Conservation (phyloP, 2,888 invertebrate species). For the Dynastes hyllus region DNA sequence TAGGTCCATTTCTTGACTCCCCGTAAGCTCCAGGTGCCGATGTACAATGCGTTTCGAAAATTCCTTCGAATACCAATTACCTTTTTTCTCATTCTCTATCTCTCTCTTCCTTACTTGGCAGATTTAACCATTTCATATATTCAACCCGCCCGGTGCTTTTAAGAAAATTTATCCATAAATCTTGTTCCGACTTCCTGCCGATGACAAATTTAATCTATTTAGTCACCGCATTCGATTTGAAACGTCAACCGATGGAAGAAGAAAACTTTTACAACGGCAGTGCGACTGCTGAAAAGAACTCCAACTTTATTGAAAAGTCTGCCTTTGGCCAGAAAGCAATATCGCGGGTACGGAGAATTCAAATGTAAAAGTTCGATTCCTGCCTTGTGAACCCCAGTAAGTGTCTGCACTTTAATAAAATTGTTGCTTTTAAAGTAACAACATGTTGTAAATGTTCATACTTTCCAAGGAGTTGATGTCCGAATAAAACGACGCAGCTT, state of each 20-base stretch:
- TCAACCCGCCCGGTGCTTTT: constrained; percentile 35
- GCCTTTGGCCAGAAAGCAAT: constrained; percentile 33
- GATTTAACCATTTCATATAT: constrained; percentile 29
- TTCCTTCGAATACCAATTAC: constrained; percentile 41
- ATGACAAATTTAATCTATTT: constrained; percentile 49
- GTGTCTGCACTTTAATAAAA: constrained; percentile 58
- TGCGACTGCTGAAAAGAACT: constrained; percentile 34
- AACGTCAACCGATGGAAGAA: constrained; percentile 38
- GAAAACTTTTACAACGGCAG: constrained; percentile 42
- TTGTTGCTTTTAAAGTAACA: constrained; percentile 60
- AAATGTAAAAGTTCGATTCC: constrained; percentile 43
- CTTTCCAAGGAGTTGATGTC: background rate
- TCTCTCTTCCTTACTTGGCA: background rate
- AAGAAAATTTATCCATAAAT: constrained; percentile 47
- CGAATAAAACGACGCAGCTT: constrained; percentile 3
- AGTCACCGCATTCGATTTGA: constrained; percentile 48
- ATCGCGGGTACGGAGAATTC: constrained; percentile 36
- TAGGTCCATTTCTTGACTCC: constrained; percentile 32
- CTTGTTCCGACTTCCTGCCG: constrained; percentile 44
- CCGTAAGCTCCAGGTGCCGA: constrained; percentile 39
- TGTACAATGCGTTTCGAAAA: constrained; percentile 35
- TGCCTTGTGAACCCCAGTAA: constrained; percentile 17
- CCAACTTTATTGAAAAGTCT: constrained; percentile 34
- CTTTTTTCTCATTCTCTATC: constrained; percentile 14
- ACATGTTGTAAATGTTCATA: constrained; percentile 53